phyloP scores from a whole-genome alignment of 1,140 invertebrate species.

The Heliconius hermathena region DNA sequence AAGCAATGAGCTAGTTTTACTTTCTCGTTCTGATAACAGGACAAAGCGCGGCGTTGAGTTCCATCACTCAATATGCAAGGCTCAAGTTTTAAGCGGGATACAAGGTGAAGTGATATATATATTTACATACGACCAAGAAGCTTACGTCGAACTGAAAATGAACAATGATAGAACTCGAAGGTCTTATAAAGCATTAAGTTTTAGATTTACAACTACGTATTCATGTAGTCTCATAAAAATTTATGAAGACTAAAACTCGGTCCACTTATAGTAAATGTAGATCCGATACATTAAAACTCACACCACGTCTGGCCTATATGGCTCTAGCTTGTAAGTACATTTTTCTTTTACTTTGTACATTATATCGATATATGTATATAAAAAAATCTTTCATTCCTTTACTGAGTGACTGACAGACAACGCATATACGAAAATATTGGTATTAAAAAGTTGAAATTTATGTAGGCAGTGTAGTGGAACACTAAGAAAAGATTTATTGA shows the following conservation, averaged over 20 bases:
- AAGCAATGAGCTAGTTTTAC: no score
- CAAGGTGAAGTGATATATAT: not conserved
- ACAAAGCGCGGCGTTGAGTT: no score
- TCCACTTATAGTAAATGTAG: conserved; percentile 12
- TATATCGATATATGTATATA: no score
- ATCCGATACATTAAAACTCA: conserved; percentile 11
- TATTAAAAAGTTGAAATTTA: no score
- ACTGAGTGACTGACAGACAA: no score
- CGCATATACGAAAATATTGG: no score
- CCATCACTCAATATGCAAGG: no score
- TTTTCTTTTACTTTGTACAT: not conserved
- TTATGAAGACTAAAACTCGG: conserved; percentile 2
- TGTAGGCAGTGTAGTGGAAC: no score
- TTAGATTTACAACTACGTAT: not conserved
- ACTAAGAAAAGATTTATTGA: no score
- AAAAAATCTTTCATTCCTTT: no score
- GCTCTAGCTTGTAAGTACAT: not conserved
- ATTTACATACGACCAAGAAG: not conserved
- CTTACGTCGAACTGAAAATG: not conserved
- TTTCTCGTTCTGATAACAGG: no score
- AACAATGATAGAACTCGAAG: not conserved
- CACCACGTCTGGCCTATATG: not conserved
- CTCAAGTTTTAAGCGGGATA: no score
- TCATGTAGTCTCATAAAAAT: conserved; percentile 1
- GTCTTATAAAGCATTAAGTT: not conserved